phyloP scores from a whole-genome alignment of 2,797 vertebrate species.

The Scomberomorus guttatus region DNA sequence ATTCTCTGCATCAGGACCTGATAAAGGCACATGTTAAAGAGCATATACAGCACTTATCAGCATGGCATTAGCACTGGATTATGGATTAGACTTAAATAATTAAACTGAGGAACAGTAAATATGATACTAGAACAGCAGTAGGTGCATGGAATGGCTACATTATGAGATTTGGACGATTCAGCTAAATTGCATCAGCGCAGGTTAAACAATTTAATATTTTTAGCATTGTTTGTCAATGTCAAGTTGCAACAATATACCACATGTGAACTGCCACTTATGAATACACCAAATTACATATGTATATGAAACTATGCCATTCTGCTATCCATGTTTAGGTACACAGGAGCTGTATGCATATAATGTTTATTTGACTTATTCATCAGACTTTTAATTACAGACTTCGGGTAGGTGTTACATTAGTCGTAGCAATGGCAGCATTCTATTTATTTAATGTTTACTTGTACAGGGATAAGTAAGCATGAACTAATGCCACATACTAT shows the following conservation, averaged over 20 bases:
- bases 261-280: not conserved
- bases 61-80: conserved; percentile 19
- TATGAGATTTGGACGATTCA: not conserved
- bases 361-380: not conserved
- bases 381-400: no score
- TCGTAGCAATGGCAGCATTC: no score
- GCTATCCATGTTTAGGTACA: not conserved
- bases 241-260: not conserved
- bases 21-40: conserved; percentile 58
- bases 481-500: no score
- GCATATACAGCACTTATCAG: conserved; percentile 33
- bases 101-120: not conserved
- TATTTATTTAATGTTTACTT: no score
- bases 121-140: not conserved
- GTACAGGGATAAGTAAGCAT: no score
- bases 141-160: not conserved
- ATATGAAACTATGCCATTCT: not conserved
- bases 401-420: no score
- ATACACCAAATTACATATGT: not conserved
- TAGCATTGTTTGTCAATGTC: not conserved
- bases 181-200: not conserved
- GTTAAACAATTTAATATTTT: not conserved
- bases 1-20: conserved; percentile 64
- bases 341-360: not conserved
- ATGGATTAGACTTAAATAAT: conserved; percentile 8